Percentiles rank a stretch among this genome's conserved stretches.
Conservation (phyloP, 1,140 invertebrate species). For the Anagrus nilaparvatae region DNA sequence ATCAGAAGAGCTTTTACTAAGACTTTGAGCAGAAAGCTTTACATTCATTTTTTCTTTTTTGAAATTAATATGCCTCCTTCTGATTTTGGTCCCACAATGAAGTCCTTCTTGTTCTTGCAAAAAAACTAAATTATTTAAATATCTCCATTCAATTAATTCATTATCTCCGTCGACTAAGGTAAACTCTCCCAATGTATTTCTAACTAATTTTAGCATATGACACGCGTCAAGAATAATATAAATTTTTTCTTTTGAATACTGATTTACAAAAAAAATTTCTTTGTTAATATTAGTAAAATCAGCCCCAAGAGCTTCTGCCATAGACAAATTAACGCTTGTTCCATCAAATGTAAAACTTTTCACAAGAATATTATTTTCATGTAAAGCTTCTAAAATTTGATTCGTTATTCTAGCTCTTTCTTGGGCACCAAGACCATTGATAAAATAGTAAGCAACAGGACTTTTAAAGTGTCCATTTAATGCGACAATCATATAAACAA, state of each 20-base stretch:
- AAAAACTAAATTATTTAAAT: conserved; percentile 11
- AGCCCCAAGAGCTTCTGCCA: conserved; percentile 16
- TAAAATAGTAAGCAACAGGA: background rate
- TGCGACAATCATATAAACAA: conserved; percentile 3
- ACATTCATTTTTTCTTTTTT: conserved; percentile 20
- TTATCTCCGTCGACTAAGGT: conserved; percentile 15
- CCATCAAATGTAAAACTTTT: conserved; percentile 14
- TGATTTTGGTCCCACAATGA: conserved; percentile 15
- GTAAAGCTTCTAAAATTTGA: background rate
- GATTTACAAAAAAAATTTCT: conserved; percentile 27
- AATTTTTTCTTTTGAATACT: conserved; percentile 19
- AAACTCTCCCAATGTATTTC: conserved; percentile 25
- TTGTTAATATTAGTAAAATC: conserved; percentile 16
- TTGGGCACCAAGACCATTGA: background rate
- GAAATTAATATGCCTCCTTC: conserved; percentile 7
- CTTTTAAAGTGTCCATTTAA: conserved; percentile 2
- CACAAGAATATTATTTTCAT: conserved; percentile 14
- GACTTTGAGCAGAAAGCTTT: conserved; percentile 17
- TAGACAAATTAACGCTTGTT: conserved; percentile 9
- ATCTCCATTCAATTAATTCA: conserved; percentile 16
- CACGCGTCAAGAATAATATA: conserved; percentile 28
- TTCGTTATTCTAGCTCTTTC: background rate
- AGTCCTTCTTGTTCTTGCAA: conserved; percentile 19
- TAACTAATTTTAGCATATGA: conserved; percentile 33
- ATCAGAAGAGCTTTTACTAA: conserved; percentile 13